Conservation (phyloP, 2,113 vertebrate genomes). For the Podarcis raffonei region DNA sequence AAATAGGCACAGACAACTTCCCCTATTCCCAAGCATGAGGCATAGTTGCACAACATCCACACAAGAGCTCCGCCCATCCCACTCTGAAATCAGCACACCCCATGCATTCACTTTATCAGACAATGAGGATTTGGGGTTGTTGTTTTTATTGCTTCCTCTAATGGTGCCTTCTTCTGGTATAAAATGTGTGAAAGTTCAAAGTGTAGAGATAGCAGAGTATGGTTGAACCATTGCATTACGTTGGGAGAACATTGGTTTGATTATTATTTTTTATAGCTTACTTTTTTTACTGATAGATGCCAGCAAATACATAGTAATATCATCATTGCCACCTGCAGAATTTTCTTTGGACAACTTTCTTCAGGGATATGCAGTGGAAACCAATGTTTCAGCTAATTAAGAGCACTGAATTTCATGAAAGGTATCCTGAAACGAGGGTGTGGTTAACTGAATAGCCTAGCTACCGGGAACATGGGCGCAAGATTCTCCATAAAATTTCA, state of each 20-base stretch:
- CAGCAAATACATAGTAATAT: neutral
- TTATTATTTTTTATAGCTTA: neutral
- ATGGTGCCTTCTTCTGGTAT: neutral
- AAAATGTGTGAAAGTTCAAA: neutral
- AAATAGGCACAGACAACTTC: neutral
- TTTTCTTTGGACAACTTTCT: neutral
- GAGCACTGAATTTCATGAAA: neutral
- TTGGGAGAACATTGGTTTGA: neutral
- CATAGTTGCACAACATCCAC: neutral
- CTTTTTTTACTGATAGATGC: neutral
- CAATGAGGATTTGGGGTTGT: neutral
- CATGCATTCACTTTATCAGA: neutral
- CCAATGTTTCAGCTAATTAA: neutral
- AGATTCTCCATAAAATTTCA: neutral
- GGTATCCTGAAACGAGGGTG: neutral
- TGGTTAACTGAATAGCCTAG: neutral
- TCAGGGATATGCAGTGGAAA: neutral
- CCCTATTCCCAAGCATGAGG: neutral
- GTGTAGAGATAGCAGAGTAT: neutral
- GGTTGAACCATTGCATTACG: neutral
- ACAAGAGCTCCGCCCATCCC: neutral
- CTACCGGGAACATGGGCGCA: neutral
- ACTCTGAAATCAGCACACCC: neutral
- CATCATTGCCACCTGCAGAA: neutral
- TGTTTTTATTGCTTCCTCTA: neutral